A percentile compares a stretch with the other conserved stretches of the same genome.
Evolutionary conservation across 2,888 invertebrate species (phyloP).

Genomic region (Seladonia tumulorum): DNA sequence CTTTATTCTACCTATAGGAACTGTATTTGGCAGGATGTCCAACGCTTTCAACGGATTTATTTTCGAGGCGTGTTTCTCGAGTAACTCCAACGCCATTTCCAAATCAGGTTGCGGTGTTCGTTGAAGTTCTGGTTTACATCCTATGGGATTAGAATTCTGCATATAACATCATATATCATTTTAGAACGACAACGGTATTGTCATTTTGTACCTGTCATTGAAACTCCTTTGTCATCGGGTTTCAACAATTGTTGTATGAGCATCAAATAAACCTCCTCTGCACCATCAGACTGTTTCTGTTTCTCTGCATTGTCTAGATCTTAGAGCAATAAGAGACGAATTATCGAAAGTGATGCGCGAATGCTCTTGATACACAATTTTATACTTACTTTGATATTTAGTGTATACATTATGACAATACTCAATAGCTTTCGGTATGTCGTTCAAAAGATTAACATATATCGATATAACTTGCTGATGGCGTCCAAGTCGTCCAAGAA

Average conservation of each 20-base stretch:
- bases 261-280: conserved; percentile 86
- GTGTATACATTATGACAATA: conserved; percentile 92
- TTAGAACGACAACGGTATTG: background rate
- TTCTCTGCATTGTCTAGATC: conserved; percentile 73
- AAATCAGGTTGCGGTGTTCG: conserved; percentile 90
- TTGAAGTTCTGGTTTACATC: conserved; percentile 79
- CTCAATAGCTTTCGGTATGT: conserved; percentile 92
- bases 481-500: conserved; percentile 94
- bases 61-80: conserved; percentile 93
- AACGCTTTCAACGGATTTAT: conserved; percentile 93
- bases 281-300: conserved; percentile 76
- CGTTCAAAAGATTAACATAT: conserved; percentile 94
- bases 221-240: conserved; percentile 80
- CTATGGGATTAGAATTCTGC: conserved; percentile 29
- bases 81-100: conserved; percentile 91
- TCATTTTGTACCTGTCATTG: conserved; percentile 73
- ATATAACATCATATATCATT: background rate
- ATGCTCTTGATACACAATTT: background rate
- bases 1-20: conserved; percentile 91
- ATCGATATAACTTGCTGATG: conserved; percentile 97
- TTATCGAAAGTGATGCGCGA: conserved; percentile 4
- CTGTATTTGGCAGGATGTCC: conserved; percentile 91
- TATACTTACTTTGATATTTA: conserved; percentile 79
- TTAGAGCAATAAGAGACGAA: conserved; percentile 44
- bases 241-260: conserved; percentile 86